Base-by-base conservation (phyloP, 2,888 invertebrate genomes). In the Macrosiphum euphorbiae region DNA sequence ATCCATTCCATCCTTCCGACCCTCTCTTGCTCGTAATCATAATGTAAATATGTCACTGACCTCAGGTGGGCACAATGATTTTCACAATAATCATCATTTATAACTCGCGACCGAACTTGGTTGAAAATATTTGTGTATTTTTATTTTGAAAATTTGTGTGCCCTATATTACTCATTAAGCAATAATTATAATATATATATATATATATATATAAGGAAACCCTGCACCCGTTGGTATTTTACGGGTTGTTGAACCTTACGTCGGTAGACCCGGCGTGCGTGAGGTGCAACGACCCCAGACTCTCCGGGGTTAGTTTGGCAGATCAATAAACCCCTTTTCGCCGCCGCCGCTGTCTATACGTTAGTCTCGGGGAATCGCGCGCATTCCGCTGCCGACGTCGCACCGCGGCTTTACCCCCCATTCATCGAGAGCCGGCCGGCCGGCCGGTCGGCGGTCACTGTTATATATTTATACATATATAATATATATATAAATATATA, bases 241-340 rank as follows among this genome's bases (percentile, higher is more conserved):
- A n/a, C 88, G 88, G 90, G 90, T 41, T 78, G n/a, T 90, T 90
- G 90, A 78, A 90, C 90, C 20, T 20, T 16, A 35, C 78, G 78
- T 78, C 85, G 85, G 47, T 44, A 86, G 55, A 55, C 90, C 55
- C 90, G 67, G 50, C 44, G 41, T 47, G 35, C 78, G 13, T 58
- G 50, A 50, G 88, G 92, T 88, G 90, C 93, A 90, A 94, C 85
- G 93, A 94, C 93, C 93, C 90, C 93, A 90, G 93, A 94, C 93
- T 94, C 93, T 94, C 90, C 85, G 50, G 93, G 85, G 61, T 92
- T 92, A n/a, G 93, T 85, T 84, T 78, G 84, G 90, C 47, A 90
- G 93, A 94, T 94, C 93, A 94, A 94, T 94, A 94, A 94, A 90
- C 90, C 90, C 90, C 93, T 41, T 93, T 61, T 58, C 28, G 52